These are phyloP conservation scores for Centruroides vittatus DNA, from an alignment of 1,140 invertebrate species.

Conservation along the genomic window DNA sequence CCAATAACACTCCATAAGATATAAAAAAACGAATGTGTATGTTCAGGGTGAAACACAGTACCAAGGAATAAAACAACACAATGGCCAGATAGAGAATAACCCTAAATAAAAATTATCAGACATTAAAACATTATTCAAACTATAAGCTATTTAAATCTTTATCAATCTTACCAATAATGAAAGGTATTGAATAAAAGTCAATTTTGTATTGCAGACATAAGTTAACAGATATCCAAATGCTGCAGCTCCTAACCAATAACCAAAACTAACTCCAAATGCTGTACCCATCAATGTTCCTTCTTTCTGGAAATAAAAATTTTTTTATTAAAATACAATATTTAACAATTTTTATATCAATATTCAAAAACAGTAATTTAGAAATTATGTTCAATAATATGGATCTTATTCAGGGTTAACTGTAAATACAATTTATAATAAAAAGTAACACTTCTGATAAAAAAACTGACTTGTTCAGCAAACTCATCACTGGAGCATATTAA, in stretches of 20 bases:
- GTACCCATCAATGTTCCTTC: conserved; percentile 35
- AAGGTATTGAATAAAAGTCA: conserved; percentile 27
- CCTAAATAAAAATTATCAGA: conserved; percentile 18
- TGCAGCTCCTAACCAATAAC: conserved; percentile 31
- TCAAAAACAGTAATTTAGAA: no score
- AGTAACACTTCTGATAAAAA: no score
- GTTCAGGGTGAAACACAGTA: conserved; percentile 29
- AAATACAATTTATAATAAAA: no score
- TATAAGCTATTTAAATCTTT: neutral
- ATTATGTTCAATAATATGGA: no score
- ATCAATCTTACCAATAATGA: conserved; percentile 27
- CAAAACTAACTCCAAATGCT: conserved; percentile 32
- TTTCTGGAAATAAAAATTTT: conserved; percentile 22
- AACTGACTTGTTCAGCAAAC: no score
- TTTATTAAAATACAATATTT: no score
- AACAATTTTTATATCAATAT: no score
- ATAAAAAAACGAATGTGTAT: conserved; percentile 32
- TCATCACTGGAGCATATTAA: no score
- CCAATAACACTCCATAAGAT: conserved; percentile 28
- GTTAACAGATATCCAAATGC: conserved; percentile 26
- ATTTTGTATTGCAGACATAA: conserved; percentile 29
- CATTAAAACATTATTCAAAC: conserved; percentile 4
- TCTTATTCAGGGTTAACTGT: no score
- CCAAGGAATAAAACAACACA: conserved; percentile 30
- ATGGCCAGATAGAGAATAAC: conserved; percentile 31